Percentiles rank a stretch among this genome's conserved stretches.
Evolutionary conservation across 2,797 vertebrate genomes (phyloP).

Genomic region (Anolis apletophallus): DNA sequence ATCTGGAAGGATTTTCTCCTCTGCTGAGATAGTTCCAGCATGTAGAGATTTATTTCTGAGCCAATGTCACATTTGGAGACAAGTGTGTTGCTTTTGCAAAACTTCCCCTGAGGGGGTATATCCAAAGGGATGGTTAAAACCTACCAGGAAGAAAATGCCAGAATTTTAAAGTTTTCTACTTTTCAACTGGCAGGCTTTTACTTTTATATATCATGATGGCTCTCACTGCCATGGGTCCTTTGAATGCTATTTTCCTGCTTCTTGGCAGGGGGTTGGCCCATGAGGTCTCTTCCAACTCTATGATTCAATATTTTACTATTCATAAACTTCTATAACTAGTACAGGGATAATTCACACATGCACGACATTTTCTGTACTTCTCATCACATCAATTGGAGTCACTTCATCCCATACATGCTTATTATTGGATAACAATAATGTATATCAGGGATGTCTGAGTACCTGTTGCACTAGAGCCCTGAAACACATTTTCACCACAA

Average conservation of each 20-base stretch:
- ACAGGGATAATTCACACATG: neutral
- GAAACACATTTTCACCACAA: too few relatives aligned
- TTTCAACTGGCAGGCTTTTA: neutral
- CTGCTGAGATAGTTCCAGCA: neutral
- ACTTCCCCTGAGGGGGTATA: neutral
- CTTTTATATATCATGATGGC: too few relatives aligned
- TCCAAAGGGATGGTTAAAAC: neutral
- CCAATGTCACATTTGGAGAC: neutral
- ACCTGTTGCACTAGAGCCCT: too few relatives aligned
- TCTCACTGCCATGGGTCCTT: too few relatives aligned
- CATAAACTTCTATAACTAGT: neutral
- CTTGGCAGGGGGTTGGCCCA: too few relatives aligned
- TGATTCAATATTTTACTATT: neutral
- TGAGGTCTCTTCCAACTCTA: too few relatives aligned
- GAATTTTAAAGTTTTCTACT: neutral
- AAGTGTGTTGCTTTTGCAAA: neutral
- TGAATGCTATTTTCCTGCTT: too few relatives aligned
- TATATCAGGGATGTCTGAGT: neutral
- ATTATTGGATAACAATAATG: too few relatives aligned
- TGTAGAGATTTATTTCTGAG: slow-evolving; percentile 4
- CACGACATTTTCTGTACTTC: neutral
- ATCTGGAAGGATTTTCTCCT: neutral
- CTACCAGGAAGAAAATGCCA: neutral
- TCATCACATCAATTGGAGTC: too few relatives aligned
- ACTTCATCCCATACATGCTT: neutral